Base-by-base conservation (phyloP, 2,113 vertebrate genomes). In the Anarrhichthys ocellatus region DNA sequence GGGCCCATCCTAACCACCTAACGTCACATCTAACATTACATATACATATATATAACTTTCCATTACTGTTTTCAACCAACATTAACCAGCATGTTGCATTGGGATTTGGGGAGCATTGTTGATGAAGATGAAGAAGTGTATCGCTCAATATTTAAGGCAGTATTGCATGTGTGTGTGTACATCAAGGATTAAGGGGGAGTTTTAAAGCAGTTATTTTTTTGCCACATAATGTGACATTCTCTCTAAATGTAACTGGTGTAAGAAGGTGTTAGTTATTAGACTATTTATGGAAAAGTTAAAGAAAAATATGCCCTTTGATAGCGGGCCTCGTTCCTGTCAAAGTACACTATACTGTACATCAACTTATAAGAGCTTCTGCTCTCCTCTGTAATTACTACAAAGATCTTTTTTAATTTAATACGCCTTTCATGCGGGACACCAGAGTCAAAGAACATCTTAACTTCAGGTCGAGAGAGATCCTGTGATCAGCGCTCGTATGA, bases 401-500 rank as follows among this genome's bases (percentile, higher is more conserved):
- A 66, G 14, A 32, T 40, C 20, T 0, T 54, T n/a, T 4, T 54
- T 24, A 9, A 58, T 66, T 64, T 69, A 18, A 79, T 54, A 20
- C 32, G 2, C 1, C 10, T 69, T 81, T 72, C 61, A 80, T 73
- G 9, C 38, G 0, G 1, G 17, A 82, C 48, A 77, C 15, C 56
- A 15, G 36, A 71, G 56, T 34, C 52, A 56, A 40, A 74, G 15
- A 76, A 29, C 24, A 3, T 20, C 52, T 18, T 78, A 5, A 46
- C 63, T 67, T 32, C 22, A 69, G 52, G 44, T 69, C 63, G 24
- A 82, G 76, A 62, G 69, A 29, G 66, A 40, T 77, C 74, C 78
- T 88, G 71, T 89, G 84, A 85, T 89, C 79, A 65, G 29, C 70
- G 73, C 78, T 71, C 14, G n/a, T 74, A 50, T 90, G 75, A 81